phyloP scores from a whole-genome alignment of 2,888 invertebrate species.

The Xestia ashworthii region DNA sequence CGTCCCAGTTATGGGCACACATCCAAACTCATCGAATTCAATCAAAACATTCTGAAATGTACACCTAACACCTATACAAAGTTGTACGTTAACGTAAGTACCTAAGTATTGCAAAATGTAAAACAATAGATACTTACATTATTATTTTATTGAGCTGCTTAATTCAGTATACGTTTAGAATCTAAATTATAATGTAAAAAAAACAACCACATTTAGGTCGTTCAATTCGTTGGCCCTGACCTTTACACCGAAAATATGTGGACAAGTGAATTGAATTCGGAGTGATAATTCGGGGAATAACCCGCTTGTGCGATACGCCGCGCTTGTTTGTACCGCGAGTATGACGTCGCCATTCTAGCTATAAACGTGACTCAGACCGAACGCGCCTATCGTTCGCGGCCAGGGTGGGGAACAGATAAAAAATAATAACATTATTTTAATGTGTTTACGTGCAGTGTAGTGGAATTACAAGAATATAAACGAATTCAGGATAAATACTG shows the following conservation, averaged over 20 bases:
- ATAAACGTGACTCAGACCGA: background rate
- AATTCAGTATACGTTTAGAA: background rate
- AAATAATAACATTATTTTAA: background rate
- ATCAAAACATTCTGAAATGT: background rate
- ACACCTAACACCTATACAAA: background rate
- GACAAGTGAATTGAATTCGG: background rate
- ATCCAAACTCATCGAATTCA: background rate
- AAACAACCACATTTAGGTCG: background rate
- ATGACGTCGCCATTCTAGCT: background rate
- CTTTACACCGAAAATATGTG: background rate
- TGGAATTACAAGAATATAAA: background rate
- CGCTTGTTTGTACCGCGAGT: background rate
- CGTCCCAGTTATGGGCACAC: background rate
- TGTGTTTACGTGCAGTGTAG: background rate
- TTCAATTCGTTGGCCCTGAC: background rate
- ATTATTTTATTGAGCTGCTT: background rate
- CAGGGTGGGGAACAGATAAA: slow-evolving; percentile 1
- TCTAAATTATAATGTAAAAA: background rate
- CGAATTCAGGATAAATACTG: background rate
- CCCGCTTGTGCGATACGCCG: background rate
- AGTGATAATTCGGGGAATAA: slow-evolving; percentile 24
- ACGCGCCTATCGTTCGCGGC: background rate
- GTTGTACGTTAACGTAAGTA: too few species aligned
- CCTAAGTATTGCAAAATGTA: background rate
- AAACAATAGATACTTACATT: background rate